Base-by-base conservation (phyloP, 92 coral and sea anemone genomes). In the Scolanthus callimorphus region DNA sequence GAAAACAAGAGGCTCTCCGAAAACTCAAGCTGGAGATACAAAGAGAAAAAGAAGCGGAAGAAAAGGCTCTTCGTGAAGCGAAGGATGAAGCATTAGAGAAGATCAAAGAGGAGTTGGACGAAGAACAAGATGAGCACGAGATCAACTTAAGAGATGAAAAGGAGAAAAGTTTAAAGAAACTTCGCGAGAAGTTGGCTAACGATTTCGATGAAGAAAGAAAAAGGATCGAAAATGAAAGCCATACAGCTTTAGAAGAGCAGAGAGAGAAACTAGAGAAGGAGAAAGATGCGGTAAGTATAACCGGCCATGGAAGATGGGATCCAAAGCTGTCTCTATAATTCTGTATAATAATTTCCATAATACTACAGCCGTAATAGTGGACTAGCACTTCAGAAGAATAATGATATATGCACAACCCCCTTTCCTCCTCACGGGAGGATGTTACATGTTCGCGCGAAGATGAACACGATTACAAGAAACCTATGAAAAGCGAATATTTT, bases 1-100 rank as follows among this genome's bases (percentile, higher is more conserved):
- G 99, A 24, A 90, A 85, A 27, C 79, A 84, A 51, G 96, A 94
- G 27, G 99, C 96, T 11, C 59, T 94, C 69, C 76, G 96, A 17
- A 94, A 89, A 74, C 56, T 84, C 27, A 80, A 73, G 26, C 69
- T 50, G 6, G 75, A 88, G 62, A 80, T 94, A 31, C 83, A 84
- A 61, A 65, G 83, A 25, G 81, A 85, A 52, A 83, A 74, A 51
- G 89, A 82, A 6, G 84, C 84, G 24, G 96, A 89, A 49, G 99
- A 89, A 31, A 63, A 73, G 6, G 62, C 65, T 3, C 49, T 94
- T 23, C 74, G 79, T 27, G 84, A 77, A 48, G 79, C 66, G 25
- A 88, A 74, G 63, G 72, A 77, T 1, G 91, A 89, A 51, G 90
- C 78, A 3, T 26, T 94, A 2, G 76, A 88, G 29, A 39, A 46